phyloP scores from a whole-genome alignment of 2,113 vertebrate species.

The Polypterus senegalus region DNA sequence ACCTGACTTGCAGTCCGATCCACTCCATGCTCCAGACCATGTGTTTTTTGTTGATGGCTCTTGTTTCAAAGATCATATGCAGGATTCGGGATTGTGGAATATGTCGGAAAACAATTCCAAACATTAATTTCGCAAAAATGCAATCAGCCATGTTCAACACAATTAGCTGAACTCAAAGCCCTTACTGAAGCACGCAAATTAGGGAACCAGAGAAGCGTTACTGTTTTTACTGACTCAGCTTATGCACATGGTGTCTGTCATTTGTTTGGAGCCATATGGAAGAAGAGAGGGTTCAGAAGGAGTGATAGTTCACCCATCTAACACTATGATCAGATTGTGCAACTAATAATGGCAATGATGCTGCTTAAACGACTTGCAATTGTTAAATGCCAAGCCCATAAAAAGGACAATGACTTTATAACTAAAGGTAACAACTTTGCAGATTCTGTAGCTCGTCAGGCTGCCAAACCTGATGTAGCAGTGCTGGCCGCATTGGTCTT shows the following conservation, averaged over 20 bases:
- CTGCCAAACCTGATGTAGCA: background rate
- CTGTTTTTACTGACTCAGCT: constrained; percentile 4
- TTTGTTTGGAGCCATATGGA: background rate
- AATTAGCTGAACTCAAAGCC: constrained; percentile 4
- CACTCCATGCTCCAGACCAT: background rate
- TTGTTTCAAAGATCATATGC: constrained; percentile 3
- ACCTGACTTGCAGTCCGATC: background rate
- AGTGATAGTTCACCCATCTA: too few relatives aligned
- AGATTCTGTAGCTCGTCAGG: background rate
- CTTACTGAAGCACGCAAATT: background rate
- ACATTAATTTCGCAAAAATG: background rate
- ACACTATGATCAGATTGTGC: too few relatives aligned
- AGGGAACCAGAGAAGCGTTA: background rate
- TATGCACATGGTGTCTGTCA: constrained; percentile 4
- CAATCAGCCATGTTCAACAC: constrained; percentile 5
- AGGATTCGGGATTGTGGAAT: background rate
- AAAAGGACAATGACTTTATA: background rate
- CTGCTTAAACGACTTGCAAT: background rate
- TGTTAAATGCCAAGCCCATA: background rate
- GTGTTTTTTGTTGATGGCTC: constrained; percentile 8
- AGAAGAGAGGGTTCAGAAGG: background rate
- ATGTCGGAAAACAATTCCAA: background rate
- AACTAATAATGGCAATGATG: background rate
- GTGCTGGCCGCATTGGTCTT: background rate
- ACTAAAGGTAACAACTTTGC: background rate